Conservation (phyloP, 2,888 invertebrate genomes). For the Allygus modestus region DNA sequence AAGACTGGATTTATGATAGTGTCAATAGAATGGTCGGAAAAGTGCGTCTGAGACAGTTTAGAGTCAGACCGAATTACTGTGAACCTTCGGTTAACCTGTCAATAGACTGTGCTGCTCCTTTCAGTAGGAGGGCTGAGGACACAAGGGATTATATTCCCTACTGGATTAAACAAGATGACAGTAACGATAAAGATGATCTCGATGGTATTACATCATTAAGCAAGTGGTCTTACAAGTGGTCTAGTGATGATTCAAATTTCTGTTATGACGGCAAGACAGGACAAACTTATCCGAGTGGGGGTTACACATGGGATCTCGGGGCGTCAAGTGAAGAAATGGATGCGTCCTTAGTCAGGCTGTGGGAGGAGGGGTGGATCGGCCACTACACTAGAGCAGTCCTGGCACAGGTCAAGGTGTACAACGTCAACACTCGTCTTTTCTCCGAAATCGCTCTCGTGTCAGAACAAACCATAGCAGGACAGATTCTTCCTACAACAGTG, state of each 20-base stretch:
- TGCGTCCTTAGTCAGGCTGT: too few species aligned
- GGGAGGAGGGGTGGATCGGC: too few species aligned
- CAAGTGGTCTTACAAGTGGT: not conserved
- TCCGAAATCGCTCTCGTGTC: not conserved
- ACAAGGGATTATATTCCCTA: not conserved
- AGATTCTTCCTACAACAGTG: not conserved
- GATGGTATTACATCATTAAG: too few species aligned
- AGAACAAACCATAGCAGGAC: not conserved
- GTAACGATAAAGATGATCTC: not conserved
- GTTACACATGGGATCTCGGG: not conserved
- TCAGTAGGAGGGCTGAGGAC: not conserved
- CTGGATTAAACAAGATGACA: not conserved
- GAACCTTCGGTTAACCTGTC: not conserved
- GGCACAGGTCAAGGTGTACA: too few species aligned
- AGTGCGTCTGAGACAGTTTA: too few species aligned
- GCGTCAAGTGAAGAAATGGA: too few species aligned
- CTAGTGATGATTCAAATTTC: too few species aligned
- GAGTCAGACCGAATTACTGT: too few species aligned
- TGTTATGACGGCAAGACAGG: too few species aligned
- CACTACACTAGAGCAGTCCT: too few species aligned
- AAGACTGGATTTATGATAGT: not conserved
- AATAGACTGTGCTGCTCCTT: not conserved
- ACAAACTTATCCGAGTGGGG: not conserved
- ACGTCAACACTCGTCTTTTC: too few species aligned
- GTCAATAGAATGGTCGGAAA: not conserved